Percentiles rank a stretch among this genome's conserved stretches.
phyloP scores from a whole-genome alignment of 2,888 invertebrate genomes.

The Microctonus hyperodae region DNA sequence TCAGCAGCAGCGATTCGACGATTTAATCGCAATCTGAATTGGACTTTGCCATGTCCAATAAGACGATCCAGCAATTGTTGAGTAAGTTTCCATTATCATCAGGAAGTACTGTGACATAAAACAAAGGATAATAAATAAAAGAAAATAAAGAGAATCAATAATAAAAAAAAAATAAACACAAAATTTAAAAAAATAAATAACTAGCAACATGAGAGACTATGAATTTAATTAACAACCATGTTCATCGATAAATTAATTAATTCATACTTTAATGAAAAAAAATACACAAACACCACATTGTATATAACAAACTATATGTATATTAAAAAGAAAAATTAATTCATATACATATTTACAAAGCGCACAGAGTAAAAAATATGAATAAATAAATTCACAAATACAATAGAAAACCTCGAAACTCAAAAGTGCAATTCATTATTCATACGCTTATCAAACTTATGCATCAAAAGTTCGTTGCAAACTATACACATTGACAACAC shows the following conservation, averaged over 20 bases:
- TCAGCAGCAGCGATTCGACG: slow-evolving; percentile 26
- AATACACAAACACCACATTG: slow-evolving; percentile 16
- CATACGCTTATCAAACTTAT: neutral
- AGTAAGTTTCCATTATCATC: slow-evolving; percentile 39
- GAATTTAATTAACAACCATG: too few relatives aligned
- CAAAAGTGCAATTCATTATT: neutral
- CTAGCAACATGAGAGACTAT: too few relatives aligned
- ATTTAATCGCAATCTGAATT: slow-evolving; percentile 41
- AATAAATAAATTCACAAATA: too few relatives aligned
- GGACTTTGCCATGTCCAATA: slow-evolving; percentile 52
- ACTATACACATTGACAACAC: too few relatives aligned
- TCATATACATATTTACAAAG: too few relatives aligned
- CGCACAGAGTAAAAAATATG: too few relatives aligned
- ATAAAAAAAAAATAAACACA: slow-evolving; percentile 7
- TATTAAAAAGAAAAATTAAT: neutral
- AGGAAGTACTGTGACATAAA: neutral
- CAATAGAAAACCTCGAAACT: neutral
- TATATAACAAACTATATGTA: neutral
- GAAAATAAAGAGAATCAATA: slow-evolving; percentile 7
- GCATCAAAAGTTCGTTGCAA: too few relatives aligned
- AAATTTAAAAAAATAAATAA: slow-evolving; percentile 1
- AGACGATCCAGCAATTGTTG: slow-evolving; percentile 46
- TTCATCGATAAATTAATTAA: slow-evolving; percentile 22
- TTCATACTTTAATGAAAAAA: slow-evolving; percentile 6
- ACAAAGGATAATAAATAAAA: slow-evolving; percentile 4